phyloP scores from a whole-genome alignment of 2,113 vertebrate genomes.

The Toxostoma redivivum region DNA sequence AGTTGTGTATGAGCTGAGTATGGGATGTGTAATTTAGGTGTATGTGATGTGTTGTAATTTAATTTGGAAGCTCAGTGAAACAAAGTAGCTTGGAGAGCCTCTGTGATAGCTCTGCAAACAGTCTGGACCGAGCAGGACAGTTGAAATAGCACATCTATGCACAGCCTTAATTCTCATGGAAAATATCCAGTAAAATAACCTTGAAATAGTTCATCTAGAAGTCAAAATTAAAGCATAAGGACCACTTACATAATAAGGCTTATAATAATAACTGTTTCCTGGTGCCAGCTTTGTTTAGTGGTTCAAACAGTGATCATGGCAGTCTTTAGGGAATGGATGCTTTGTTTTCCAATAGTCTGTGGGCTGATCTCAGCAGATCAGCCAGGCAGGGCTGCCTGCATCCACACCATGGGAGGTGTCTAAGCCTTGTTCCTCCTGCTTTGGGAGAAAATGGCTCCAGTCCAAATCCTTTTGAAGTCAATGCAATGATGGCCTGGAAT shows the following conservation, averaged over 20 bases:
- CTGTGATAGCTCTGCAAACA: not conserved
- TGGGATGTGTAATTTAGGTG: not conserved
- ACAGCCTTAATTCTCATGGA: not conserved
- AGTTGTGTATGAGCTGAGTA: not conserved
- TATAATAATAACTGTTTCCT: not conserved
- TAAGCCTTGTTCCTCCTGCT: not conserved
- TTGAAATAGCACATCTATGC: not conserved
- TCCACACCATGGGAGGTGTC: rapidly evolving
- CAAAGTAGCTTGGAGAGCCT: not conserved
- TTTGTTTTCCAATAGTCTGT: not conserved
- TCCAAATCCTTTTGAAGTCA: not conserved
- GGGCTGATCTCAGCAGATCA: not conserved
- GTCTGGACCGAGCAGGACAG: not conserved
- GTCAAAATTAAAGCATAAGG: not conserved
- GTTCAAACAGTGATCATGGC: not conserved
- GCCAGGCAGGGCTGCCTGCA: not conserved
- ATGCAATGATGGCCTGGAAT: not conserved
- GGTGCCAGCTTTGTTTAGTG: not conserved
- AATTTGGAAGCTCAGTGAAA: not conserved
- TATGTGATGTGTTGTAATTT: not conserved
- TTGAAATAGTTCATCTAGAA: not conserved
- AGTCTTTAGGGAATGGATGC: not conserved
- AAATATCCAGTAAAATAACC: not conserved
- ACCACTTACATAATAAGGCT: not conserved
- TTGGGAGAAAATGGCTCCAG: not conserved